A percentile compares a stretch with the other conserved stretches of the same genome.
Conservation (phyloP, 2,888 invertebrate genomes). For the Standfussiana lucernea region DNA sequence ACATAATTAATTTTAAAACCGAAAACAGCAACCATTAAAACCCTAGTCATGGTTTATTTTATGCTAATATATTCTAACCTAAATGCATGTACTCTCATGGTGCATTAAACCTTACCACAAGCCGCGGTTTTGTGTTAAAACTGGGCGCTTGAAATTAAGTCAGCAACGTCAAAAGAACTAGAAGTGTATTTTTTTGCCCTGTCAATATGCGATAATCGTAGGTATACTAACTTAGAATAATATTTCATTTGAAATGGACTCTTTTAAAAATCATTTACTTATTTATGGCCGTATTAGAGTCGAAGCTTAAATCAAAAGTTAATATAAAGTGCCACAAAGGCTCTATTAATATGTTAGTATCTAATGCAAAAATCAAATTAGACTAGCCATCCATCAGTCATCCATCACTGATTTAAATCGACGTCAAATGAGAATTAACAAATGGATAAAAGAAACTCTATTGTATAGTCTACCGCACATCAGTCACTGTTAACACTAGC, state of each 20-base stretch:
- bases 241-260: background rate
- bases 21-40: constrained; percentile 36
- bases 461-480: background rate
- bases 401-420: background rate
- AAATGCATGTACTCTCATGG: constrained; percentile 24
- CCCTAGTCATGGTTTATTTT: background rate
- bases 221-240: background rate
- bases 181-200: background rate
- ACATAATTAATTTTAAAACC: constrained; percentile 21
- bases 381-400: constrained; percentile 12
- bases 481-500: background rate
- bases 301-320: background rate
- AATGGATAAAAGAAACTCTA: no score
- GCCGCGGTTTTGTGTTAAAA: constrained; percentile 24
- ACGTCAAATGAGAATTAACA: background rate
- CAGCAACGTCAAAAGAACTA: background rate
- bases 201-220: background rate
- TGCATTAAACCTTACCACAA: constrained; percentile 28
- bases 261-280: background rate
- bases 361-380: background rate
- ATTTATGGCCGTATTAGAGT: background rate
- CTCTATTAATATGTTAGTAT: background rate
- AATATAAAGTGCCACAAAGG: background rate
- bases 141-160: background rate
- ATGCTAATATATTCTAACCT: constrained; percentile 8